Evolutionary conservation across 2,888 invertebrate species (phyloP), one percentile per base, ranked within the genome.

Genomic region (Rhaphigaster nebulosa): DNA sequence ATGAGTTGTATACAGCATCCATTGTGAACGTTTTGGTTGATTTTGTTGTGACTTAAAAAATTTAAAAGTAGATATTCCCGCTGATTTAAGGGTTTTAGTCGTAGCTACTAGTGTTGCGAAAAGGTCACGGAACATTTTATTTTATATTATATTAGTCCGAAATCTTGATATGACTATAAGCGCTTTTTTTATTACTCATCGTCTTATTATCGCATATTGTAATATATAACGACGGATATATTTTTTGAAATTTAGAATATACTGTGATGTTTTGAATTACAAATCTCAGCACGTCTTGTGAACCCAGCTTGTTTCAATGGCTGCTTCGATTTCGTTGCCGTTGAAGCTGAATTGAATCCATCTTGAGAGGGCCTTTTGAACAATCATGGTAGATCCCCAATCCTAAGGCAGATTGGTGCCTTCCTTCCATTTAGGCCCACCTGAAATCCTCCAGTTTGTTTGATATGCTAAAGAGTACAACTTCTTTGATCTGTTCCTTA

Each of bases 401-500:
- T 65, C 15, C 65, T 29, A 1, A 2, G 29, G 29, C 65, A 65
- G 65, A 65, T 65, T 65, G 65, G 13, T 65, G 65, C 65, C 65
- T 65, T 29, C 70, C 70, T 38, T 38, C 70, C 70, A 76, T 76
- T 76, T 76, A 76, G 38, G 70, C 70, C 70, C 20, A 38, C 20
- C 70, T 10, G 34, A 76, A 76, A 76, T 76, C 38, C 70, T 76
- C 70, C 70, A 23, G 70, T 76, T 65, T 38, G 38, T 76, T 76
- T 76, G 70, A 76, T 76, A 76, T 76, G 70, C 38, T 38, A 76
- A 76, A 76, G 70, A 38, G 34, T 76, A 0, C 70, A 34, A 20
- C 34, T 76, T 76, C 70, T 76, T 76, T 76, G 70, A 76, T 76
- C 70, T 76, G 70, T 20, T 65, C 38, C 70, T 76, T 76, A 38